Evolutionary conservation across 2,888 invertebrate genomes (phyloP), one percentile per base, ranked within the genome.

Genomic region (Hypsopygia costalis): DNA sequence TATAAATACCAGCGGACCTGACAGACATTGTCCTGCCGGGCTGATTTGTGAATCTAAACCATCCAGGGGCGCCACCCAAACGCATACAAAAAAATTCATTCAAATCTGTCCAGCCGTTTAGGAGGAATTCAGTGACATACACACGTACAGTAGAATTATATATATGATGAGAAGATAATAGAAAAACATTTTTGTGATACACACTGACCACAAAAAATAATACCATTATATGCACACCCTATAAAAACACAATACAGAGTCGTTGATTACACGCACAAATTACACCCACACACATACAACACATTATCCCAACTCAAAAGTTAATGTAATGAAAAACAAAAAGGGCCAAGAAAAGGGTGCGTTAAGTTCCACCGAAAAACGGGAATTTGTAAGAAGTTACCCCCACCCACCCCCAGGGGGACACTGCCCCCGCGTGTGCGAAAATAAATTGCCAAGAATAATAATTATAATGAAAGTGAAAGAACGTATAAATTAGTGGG

Each of bases 311-410:
- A 74, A 69, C 82, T 87, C 83, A 86, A 81, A 87, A 87, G 86
- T 88, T 87, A 88, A 88, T 88, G 87, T 86, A 87, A 88, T 87
- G 88, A 87, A 88, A 87, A 88, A 87, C 88, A 88, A 88, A 88
- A 87, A 87, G 88, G 85, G 82, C 86, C 86, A 87, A 87, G 87
- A 83, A 88, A 85, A 87, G 87, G 88, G 88, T 88, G 86, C 86
- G 83, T 78, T 81, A 87, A 82, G 87, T 86, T 83, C 86, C 77
- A 73, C 82, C 88, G 83, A 88, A 88, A 88, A 88, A 87, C 87
- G 88, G 80, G 86, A 87, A 86, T 87, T 87, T 81, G 85, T 87
- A 87, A 87, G 88, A 87, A 83, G 82, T 75, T 72, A 65, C 77
- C 79, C 62, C 76, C 66, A 54, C 51, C 55, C 60, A 53, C 68